phyloP scores from a whole-genome alignment of 2,888 invertebrate genomes.

The Amaurobius ferox region DNA sequence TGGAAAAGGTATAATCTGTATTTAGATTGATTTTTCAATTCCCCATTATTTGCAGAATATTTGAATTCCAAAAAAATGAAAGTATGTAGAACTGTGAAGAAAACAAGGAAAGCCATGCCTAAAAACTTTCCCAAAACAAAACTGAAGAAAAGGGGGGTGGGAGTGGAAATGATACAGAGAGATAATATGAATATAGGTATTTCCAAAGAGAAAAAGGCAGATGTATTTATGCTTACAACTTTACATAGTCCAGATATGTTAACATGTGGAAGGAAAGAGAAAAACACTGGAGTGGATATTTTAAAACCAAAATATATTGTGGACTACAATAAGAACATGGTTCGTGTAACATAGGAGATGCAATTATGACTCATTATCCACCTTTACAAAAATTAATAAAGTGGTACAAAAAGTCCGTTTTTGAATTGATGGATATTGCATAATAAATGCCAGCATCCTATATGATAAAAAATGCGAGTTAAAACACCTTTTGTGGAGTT shows the following conservation, averaged over 20 bases:
- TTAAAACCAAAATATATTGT: neutral
- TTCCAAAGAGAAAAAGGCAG: neutral
- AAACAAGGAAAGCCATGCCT: no score
- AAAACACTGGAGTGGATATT: neutral
- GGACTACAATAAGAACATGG: conserved; percentile 10
- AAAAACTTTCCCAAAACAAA: neutral
- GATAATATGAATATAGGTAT: neutral
- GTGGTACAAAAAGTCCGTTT: neutral
- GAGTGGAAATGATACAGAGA: neutral
- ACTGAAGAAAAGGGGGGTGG: neutral
- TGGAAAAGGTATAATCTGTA: conserved; percentile 6
- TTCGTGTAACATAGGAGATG: neutral
- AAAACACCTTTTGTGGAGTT: neutral
- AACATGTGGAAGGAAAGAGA: neutral
- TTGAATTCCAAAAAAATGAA: neutral
- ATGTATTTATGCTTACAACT: conserved; percentile 1
- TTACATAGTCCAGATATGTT: neutral
- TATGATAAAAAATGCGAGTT: neutral
- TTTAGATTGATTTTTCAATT: neutral
- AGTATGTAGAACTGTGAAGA: neutral
- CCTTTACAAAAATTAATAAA: neutral
- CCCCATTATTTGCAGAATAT: conserved; percentile 3
- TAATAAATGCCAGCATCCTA: neutral
- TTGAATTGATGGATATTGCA: neutral
- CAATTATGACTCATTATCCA: neutral